A percentile compares a stretch with the other conserved stretches of the same genome.
Conservation (phyloP, 2,797 vertebrate species). For the Protonibea diacanthus region DNA sequence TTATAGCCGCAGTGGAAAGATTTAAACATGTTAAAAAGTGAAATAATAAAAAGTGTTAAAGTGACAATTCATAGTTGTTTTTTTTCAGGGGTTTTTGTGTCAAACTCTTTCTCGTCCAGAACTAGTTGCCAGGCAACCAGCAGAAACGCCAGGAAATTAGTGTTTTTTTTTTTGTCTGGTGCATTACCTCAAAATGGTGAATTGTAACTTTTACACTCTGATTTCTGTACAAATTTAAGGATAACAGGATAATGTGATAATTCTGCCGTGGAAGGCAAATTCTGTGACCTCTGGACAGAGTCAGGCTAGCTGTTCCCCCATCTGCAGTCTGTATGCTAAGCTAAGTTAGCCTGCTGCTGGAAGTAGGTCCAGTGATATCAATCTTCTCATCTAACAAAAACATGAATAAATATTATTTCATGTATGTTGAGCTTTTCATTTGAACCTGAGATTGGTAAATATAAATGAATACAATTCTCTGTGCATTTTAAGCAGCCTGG, state of each 20-base stretch:
- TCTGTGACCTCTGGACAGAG: background rate
- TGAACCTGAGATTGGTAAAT: background rate
- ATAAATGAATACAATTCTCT: background rate
- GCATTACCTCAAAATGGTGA: background rate
- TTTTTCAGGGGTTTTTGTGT: background rate
- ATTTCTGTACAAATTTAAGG: background rate
- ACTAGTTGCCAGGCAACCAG: background rate
- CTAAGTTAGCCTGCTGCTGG: background rate
- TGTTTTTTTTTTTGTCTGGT: background rate
- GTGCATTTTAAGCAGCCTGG: background rate
- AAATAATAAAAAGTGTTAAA: conserved; percentile 25
- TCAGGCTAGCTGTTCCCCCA: background rate
- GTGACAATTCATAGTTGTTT: background rate
- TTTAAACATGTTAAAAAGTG: conserved; percentile 55
- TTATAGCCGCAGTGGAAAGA: conserved; percentile 49
- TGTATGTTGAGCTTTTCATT: background rate
- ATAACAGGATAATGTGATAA: background rate
- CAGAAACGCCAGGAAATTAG: background rate
- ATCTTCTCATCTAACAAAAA: background rate
- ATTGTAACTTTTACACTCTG: background rate
- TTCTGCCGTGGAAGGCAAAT: background rate
- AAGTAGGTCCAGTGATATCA: background rate
- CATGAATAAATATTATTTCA: background rate
- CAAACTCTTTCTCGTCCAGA: background rate
- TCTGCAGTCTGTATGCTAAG: background rate